These are phyloP conservation scores for Zelleria hepariella DNA, from an alignment of 2,888 invertebrate species.

Conservation along the genomic window DNA sequence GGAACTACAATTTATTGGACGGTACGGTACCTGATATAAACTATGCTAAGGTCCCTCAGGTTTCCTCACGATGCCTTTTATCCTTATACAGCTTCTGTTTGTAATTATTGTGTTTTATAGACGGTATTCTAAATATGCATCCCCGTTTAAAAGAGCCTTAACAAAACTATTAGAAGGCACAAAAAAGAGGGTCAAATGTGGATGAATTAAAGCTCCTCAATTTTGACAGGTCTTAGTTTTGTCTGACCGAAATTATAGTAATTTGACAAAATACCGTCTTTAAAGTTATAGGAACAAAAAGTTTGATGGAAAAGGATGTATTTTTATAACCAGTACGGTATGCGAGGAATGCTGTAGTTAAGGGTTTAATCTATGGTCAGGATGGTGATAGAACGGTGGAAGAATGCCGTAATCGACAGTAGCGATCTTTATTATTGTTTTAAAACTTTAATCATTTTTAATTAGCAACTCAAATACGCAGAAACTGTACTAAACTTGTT, in stretches of 20 bases:
- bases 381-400: slow-evolving; percentile 13
- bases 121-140: slow-evolving; percentile 59
- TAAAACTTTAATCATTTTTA: not conserved
- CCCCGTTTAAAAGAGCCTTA: slow-evolving; percentile 64
- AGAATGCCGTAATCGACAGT: slow-evolving; percentile 28
- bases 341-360: slow-evolving; percentile 36
- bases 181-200: slow-evolving; percentile 51
- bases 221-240: slow-evolving; percentile 67
- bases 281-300: slow-evolving; percentile 48
- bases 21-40: too few species aligned
- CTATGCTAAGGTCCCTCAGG: not conserved
- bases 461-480: not conserved
- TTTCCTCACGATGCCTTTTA: not conserved
- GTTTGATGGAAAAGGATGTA: slow-evolving; percentile 33
- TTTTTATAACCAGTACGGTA: slow-evolving; percentile 44
- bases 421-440: slow-evolving; percentile 13
- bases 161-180: slow-evolving; percentile 61
- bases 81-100: not conserved
- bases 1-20: too few species aligned
- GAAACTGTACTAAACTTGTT: not conserved
- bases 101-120: slow-evolving; percentile 50
- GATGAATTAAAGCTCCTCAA: slow-evolving; percentile 68
- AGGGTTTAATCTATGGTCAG: slow-evolving; percentile 8
- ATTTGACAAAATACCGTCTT: slow-evolving; percentile 67
- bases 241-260: slow-evolving; percentile 68